Base-by-base conservation (phyloP, 2,888 invertebrate species). In the Ptilodon capucinus region DNA sequence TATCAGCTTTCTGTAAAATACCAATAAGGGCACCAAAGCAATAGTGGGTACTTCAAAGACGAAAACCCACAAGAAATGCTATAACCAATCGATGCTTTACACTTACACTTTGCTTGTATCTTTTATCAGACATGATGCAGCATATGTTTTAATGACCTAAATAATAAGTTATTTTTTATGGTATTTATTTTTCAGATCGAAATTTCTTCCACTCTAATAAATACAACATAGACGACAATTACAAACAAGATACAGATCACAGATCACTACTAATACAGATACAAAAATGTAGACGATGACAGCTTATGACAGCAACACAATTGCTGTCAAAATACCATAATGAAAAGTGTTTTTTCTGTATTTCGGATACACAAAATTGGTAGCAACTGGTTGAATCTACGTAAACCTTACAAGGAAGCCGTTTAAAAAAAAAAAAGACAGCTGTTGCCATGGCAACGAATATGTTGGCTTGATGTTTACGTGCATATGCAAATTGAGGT, bases 1-100 rank as follows among this genome's bases (percentile, higher is more conserved):
- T 97, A 86, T 97, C 97, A 70, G 96, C 97, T 91, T 95, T 95
- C 95, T 95, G 77, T 16, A 88, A 78, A 62, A 49, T 46, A 42
- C 47, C 13, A 32, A 32, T 28, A 28, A 13, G 7, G 14, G 14
- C 32, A 14, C 13, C 23, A 4, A 8, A 23, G 5, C n/a, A n/a
- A 23, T 4, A 23, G 4, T 23, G 4, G 23, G 4, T 6, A 23
- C 23, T 23, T 23, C 5, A 6, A 23, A 8, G 8, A 23, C 23
- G 7, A 32, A 32, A 32, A 14, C 32, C 9, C 11, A n/a, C 14
- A 14, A 14, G 14, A 8, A 8, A 1, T 32, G 7, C 11, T 25
- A 14, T 2, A 18, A 18, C 11, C 5, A 36, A 11, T 18, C 2
- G 17, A 7, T 11, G 25, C 0, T 9, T 11, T n/a, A 17, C 57